Evolutionary conservation across 1,140 invertebrate species (phyloP), one percentile per base, ranked within the genome.

Genomic region (Halesus radiatus): DNA sequence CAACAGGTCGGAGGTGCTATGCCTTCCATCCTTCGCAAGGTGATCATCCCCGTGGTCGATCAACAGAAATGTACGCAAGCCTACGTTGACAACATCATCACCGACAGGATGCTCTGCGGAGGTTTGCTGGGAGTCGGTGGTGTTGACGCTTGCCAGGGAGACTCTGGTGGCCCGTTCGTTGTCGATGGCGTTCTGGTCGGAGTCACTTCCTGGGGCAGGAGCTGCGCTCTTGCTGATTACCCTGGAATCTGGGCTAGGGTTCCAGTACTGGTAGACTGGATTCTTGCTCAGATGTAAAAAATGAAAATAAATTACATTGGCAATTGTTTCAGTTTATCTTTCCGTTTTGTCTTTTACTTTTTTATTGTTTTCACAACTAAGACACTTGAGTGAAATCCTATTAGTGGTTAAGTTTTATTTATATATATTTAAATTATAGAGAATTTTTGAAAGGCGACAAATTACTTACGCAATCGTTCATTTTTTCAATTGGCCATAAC

Each of bases 51-150:
- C 0, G 84, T 91, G 45, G 80, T 91, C 7, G 82, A 84, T n/a
- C 77, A 29, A 1, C 10, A 52, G 0, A 52, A 29, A 7, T 91
- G 90, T 77, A 84, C 84, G 22, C 45, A 81, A 0, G 80, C 87
- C 54, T 86, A 89, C 32, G n/a, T 26, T 3, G 53, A 13, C 18
- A 81, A 79, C 16, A 70, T 84, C 10, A 87, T 95, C n/a, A 92
- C 91, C 0, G 85, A 91, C 6, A 91, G 91, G 18, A 94, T 94
- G 92, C 85, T 94, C 2, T 95, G 94, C 82, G 94, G 94, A n/a
- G 94, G 94, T n/a, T 20, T 68, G 16, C 5, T 78, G 15, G 76
- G 45, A 16, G 23, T 16, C 3, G 86, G 86, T 6, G 88, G 87
- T 13, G 84, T 81, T 58, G 87, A 88, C 82, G 86, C 87, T 54